These are phyloP conservation scores for Embiotoca jacksoni DNA, from an alignment of 2,113 vertebrate species.

Conservation along the genomic window DNA sequence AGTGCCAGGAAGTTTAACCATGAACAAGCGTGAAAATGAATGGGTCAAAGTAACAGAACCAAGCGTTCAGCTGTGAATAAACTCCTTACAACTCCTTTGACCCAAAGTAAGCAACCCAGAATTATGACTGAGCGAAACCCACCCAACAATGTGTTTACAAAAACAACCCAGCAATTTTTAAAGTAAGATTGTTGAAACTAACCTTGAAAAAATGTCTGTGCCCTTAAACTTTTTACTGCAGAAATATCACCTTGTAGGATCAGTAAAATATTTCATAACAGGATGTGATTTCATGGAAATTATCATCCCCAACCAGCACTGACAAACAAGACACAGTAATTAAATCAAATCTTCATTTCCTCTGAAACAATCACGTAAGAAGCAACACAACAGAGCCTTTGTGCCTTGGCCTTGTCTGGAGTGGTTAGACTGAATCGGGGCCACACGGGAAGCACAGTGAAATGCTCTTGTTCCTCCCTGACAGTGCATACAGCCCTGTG, in stretches of 20 bases:
- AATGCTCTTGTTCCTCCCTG: constrained; percentile 45
- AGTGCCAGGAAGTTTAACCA: too few species aligned
- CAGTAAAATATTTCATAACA: constrained; percentile 23
- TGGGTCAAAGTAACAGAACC: too few species aligned
- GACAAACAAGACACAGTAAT: constrained; percentile 29
- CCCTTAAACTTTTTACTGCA: not conserved
- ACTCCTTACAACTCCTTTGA: too few species aligned
- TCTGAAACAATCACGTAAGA: constrained; percentile 20
- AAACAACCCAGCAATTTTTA: too few species aligned
- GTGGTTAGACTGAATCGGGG: constrained; percentile 26
- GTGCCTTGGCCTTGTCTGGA: constrained; percentile 34
- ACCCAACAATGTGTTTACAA: too few species aligned
- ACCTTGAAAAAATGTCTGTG: not conserved
- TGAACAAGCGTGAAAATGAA: too few species aligned
- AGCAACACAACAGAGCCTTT: constrained; percentile 16
- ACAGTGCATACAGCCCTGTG: constrained; percentile 28
- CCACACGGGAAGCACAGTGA: constrained; percentile 38
- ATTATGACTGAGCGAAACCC: too few species aligned
- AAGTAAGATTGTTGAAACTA: not conserved
- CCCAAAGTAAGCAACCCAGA: too few species aligned
- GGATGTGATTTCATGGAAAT: constrained; percentile 45
- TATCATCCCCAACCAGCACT: not conserved
- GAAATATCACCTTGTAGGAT: not conserved
- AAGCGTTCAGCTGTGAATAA: too few species aligned
- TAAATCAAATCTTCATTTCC: constrained; percentile 29